phyloP scores from a whole-genome alignment of 2,888 invertebrate species.

The Drosophila neonasuta region DNA sequence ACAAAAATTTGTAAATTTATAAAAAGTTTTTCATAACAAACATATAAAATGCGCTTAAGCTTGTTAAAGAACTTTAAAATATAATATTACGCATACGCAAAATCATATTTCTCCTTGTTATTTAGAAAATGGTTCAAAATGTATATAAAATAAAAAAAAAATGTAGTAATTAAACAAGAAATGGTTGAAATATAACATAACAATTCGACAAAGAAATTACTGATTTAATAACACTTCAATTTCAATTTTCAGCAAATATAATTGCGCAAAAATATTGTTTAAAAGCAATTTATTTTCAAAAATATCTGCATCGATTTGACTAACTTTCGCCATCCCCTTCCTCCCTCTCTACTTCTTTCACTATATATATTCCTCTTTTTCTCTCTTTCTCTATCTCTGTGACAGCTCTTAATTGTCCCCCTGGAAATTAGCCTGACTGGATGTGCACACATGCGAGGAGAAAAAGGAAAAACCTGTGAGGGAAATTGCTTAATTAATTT shows the following conservation, averaged over 20 bases:
- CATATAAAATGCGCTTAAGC: too few species aligned
- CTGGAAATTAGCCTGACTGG: conserved; percentile 71
- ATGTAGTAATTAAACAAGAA: too few species aligned
- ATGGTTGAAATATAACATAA: neutral
- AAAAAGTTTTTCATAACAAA: too few species aligned
- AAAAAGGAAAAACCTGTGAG: conserved; percentile 36
- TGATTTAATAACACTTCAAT: neutral
- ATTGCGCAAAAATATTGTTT: neutral
- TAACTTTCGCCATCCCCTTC: conserved; percentile 28
- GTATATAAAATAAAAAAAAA: too few species aligned
- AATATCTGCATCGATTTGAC: conserved; percentile 7
- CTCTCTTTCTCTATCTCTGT: neutral
- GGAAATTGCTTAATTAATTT: conserved; percentile 74
- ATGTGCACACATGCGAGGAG: conserved; percentile 34
- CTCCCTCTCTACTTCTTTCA: neutral
- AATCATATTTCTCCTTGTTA: too few species aligned
- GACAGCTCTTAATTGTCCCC: conserved; percentile 27
- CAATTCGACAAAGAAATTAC: neutral
- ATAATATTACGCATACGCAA: too few species aligned
- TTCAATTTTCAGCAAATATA: neutral
- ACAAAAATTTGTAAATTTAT: too few species aligned
- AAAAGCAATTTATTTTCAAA: conserved; percentile 1
- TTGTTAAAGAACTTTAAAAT: too few species aligned
- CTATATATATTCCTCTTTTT: neutral
- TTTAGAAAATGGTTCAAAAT: too few species aligned